A percentile compares a stretch with the other conserved stretches of the same genome.
Evolutionary conservation across 1,140 invertebrate species (phyloP).

Genomic region (Drosophila varians): DNA sequence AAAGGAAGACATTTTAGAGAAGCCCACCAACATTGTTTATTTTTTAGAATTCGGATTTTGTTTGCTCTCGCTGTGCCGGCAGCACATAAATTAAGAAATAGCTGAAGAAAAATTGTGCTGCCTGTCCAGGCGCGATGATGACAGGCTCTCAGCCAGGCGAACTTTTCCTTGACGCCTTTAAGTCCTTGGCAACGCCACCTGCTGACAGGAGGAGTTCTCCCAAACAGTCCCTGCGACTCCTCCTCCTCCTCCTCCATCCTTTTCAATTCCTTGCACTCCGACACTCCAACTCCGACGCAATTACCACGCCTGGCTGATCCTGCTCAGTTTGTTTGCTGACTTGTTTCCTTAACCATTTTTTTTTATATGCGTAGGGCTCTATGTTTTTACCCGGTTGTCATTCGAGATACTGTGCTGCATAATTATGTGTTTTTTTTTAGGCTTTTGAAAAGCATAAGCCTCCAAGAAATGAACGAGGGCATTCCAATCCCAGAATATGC

Average conservation of each 20-base stretch:
- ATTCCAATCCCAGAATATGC: constrained; percentile 17
- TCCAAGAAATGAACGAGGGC: constrained; percentile 13
- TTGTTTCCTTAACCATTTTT: constrained; percentile 29
- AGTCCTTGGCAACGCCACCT: constrained; percentile 46
- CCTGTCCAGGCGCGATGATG: constrained; percentile 26
- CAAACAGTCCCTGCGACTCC: neutral
- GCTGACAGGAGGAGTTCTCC: constrained; percentile 51
- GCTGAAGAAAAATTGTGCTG: constrained; percentile 59
- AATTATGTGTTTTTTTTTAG: constrained; percentile 47
- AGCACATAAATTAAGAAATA: constrained; percentile 79
- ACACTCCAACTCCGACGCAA: constrained; percentile 53
- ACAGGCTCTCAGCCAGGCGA: constrained; percentile 48
- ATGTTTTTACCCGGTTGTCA: constrained; percentile 44
- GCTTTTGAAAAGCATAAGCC: constrained; percentile 30
- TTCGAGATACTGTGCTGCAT: constrained; percentile 51
- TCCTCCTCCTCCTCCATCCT: neutral
- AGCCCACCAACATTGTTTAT: constrained; percentile 52
- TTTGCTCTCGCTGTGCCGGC: constrained; percentile 25
- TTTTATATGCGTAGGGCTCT: constrained; percentile 18
- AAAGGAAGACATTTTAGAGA: constrained; percentile 10
- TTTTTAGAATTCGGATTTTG: constrained; percentile 55
- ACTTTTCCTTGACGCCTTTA: constrained; percentile 42
- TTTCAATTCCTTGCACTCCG: constrained; percentile 25
- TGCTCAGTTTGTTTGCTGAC: constrained; percentile 35
- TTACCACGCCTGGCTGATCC: constrained; percentile 63